A percentile compares a stretch with the other conserved stretches of the same genome.
Evolutionary conservation across 2,797 vertebrate species (phyloP).

Genomic region (Pseudomugil gertrudae): DNA sequence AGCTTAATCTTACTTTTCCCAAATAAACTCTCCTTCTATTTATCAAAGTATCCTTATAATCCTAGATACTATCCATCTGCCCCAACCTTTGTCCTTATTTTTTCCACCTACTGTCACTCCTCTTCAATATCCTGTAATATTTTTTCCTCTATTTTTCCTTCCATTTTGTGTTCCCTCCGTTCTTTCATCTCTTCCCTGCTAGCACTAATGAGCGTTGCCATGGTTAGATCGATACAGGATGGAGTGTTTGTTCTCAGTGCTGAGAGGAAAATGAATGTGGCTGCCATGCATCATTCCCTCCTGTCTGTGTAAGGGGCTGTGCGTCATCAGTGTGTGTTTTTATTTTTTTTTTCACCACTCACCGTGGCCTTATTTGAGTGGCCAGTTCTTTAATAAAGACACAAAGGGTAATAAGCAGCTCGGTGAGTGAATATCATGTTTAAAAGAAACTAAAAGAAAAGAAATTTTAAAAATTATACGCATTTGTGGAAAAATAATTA

Average conservation of each 20-base stretch:
- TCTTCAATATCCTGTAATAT: slow-evolving; percentile 50
- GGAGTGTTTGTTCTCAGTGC: slow-evolving; percentile 79
- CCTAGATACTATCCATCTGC: slow-evolving; percentile 43
- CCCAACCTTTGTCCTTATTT: slow-evolving; percentile 57
- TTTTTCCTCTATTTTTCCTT: slow-evolving; percentile 19
- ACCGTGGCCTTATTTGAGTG: slow-evolving; percentile 49
- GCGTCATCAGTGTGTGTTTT: slow-evolving; percentile 53
- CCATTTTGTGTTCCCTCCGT: slow-evolving; percentile 52
- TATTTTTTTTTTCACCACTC: slow-evolving; percentile 46
- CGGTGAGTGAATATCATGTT: slow-evolving; percentile 14
- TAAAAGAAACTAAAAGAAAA: slow-evolving; percentile 2
- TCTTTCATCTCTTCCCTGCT: slow-evolving; percentile 72
- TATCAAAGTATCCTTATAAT: slow-evolving; percentile 57
- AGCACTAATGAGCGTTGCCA: slow-evolving; percentile 83
- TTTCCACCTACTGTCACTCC: slow-evolving; percentile 46
- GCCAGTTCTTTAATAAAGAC: slow-evolving; percentile 50
- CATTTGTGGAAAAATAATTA: neutral
- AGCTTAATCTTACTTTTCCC: slow-evolving; percentile 55
- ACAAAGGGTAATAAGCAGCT: slow-evolving; percentile 34
- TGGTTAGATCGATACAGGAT: slow-evolving; percentile 83
- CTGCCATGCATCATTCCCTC: slow-evolving; percentile 78
- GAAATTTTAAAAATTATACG: slow-evolving; percentile 4
- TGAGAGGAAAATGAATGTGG: slow-evolving; percentile 83
- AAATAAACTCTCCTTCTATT: slow-evolving; percentile 47
- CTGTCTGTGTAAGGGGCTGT: slow-evolving; percentile 46